phyloP scores from a whole-genome alignment of 2,113 vertebrate species.

The Euleptes europaea region DNA sequence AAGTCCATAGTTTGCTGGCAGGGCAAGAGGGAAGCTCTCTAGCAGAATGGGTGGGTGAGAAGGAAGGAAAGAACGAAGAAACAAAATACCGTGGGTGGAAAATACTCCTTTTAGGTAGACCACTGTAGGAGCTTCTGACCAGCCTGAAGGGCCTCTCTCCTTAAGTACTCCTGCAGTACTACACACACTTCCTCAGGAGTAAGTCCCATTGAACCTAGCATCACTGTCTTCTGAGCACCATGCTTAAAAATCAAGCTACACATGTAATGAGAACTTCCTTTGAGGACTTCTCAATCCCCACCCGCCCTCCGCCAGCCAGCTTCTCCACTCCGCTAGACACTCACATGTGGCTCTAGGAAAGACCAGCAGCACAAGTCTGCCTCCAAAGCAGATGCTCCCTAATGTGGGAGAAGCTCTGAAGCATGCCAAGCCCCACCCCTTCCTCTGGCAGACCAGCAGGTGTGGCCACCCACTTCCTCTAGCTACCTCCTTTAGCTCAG shows the following conservation, averaged over 20 bases:
- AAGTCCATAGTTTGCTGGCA: no score
- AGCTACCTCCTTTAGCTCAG: background rate
- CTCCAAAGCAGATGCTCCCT: background rate
- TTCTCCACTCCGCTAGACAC: background rate
- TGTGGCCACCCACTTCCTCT: slow-evolving; percentile 10
- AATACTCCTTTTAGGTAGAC: background rate
- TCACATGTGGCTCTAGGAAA: background rate
- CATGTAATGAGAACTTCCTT: background rate
- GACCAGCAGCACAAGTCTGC: background rate
- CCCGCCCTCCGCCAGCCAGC: background rate
- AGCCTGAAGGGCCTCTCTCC: background rate
- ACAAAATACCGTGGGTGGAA: background rate
- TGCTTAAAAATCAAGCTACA: background rate
- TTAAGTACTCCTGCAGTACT: background rate
- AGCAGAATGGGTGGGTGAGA: background rate
- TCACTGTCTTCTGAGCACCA: background rate
- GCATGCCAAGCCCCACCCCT: background rate
- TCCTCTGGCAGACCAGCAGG: slow-evolving; percentile 1
- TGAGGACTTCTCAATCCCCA: no score
- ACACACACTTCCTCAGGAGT: background rate
- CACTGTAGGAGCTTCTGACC: background rate
- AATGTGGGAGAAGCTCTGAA: background rate
- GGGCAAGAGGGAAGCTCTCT: no score
- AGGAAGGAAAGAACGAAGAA: background rate
- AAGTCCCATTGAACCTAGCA: background rate